Evolutionary conservation across 1,140 invertebrate species (phyloP), one percentile per base, ranked within the genome.

Genomic region (Drosophila mauritiana): DNA sequence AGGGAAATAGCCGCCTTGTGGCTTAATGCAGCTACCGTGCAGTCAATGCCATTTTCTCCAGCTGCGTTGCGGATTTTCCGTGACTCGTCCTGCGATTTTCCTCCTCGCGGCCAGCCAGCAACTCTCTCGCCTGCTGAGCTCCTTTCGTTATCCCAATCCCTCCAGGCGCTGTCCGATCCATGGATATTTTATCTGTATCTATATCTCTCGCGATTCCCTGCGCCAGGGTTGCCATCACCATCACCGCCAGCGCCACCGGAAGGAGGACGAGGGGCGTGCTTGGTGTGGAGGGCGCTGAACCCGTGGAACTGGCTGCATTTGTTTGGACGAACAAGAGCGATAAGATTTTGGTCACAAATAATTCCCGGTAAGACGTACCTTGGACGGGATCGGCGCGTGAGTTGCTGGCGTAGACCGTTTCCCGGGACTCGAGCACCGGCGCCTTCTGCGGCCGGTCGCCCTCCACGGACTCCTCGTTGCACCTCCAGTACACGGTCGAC

Each of bases 391-490:
- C 94, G 57, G 93, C 94, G 73, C 93, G 91, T n/a, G 94, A 94
- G 49, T 92, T 92, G 53, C 86, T 92, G 52, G 80, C 84, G 27
- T 90, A 92, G 49, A 78, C 84, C 61, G 93, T 93, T 83, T 94
- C 94, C 65, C 94, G 93, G 49, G 94, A 94, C 81, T 96, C 95
- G 70, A 95, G 93, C 17, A 94, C 94, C 46, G 95, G 94, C 45
- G 94, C 94, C 84, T 94, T 94, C 76, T 94, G 93, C 12, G 94
- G 94, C 73, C 93, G 93, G 78, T 95, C 95, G 42, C 95, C 94
- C 90, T 95, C 94, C 52, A 96, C 95, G 84, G 95, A 95, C 85
- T 96, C 94, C 92, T 96, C 96, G 83, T 96, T 96, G 85, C 94
- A 95, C 91, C 95, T 93, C 94, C 95, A 96, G 92, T 96, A 96